Conservation (phyloP, 2,113 vertebrate genomes). For the Saguinus midas region DNA sequence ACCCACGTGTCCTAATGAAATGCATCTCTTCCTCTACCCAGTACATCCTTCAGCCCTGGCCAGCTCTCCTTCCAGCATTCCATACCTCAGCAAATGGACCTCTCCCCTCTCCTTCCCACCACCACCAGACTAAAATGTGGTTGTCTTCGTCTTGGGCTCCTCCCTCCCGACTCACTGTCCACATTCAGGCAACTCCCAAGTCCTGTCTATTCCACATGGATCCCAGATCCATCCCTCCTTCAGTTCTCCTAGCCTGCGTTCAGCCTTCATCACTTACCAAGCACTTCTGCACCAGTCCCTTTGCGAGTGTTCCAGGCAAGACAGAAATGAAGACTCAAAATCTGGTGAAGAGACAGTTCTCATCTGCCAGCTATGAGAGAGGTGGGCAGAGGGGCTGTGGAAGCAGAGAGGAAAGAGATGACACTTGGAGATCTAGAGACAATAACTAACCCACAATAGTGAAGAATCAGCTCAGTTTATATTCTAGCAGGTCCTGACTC, state of each 20-base stretch:
- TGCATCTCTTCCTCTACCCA: background rate
- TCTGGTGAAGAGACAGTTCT: background rate
- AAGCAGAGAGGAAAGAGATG: background rate
- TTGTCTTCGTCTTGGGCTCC: background rate
- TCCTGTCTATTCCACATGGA: background rate
- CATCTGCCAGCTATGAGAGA: background rate
- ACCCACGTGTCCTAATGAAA: background rate
- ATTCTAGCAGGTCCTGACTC: background rate
- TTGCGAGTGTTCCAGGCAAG: background rate
- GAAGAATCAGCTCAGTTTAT: background rate
- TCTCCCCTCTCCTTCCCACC: background rate
- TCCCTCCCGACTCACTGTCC: background rate
- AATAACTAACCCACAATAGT: background rate
- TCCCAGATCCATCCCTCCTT: background rate
- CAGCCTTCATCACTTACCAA: background rate
- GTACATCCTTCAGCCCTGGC: background rate
- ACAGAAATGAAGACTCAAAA: background rate
- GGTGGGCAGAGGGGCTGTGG: background rate
- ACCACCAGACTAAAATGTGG: background rate
- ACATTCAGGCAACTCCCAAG: background rate
- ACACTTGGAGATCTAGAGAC: background rate
- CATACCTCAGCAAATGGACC: background rate
- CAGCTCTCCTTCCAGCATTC: background rate
- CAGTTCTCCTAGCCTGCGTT: background rate
- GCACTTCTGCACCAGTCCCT: background rate